Evolutionary conservation across 64 coral and sea anemone genomes (phyloP), one percentile per base, ranked within the genome.

Genomic region (Acropora tenuis): DNA sequence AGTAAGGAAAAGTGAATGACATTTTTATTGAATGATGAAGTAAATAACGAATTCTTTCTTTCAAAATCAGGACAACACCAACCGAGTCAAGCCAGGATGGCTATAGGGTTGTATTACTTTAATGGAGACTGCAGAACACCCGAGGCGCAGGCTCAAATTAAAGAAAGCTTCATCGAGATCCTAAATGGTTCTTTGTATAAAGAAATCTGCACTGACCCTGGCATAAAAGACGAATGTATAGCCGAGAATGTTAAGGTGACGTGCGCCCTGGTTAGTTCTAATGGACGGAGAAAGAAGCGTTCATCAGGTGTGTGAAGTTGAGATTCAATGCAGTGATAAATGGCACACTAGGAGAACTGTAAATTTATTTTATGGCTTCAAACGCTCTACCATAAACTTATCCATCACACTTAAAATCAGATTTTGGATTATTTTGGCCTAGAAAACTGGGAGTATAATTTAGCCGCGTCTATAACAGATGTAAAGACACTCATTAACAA

Each of bases 161-260:
- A 90, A 49, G 75, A 78, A 7, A 61, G 86, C 47, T 94, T 94
- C 53, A 89, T 94, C 47, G 42, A 84, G 59, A 57, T 94, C 19
- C 6, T 94, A 8, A 94, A 94, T 30, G 69, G 8, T 13, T 94
- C 92, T 42, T 43, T 47, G 9, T 94, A 85, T 43, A 78, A 86
- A 4, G 15, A 71, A 9, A 74, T 86, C 7, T 94, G 92, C 65
- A 69, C 43, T 18, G 92, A 89, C 42, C 55, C 80, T 50, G 72
- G 30, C 16, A 42, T 94, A 12, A 82, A 55, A 67, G 87, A 94
- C 40, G 77, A 86, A 18, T 94, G 92, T 48, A 94, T 46, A 43
- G 92, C 80, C 9, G 79, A 88, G 13, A 94, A 94, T 43, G 92
- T 94, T 6, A 66, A 75, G 13, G 87, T 94, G 13, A 84, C 65